Percentiles rank a stretch among this genome's conserved stretches.
Evolutionary conservation across 1,140 invertebrate genomes (phyloP).

Genomic region (Scaptodrosophila lebanonensis): DNA sequence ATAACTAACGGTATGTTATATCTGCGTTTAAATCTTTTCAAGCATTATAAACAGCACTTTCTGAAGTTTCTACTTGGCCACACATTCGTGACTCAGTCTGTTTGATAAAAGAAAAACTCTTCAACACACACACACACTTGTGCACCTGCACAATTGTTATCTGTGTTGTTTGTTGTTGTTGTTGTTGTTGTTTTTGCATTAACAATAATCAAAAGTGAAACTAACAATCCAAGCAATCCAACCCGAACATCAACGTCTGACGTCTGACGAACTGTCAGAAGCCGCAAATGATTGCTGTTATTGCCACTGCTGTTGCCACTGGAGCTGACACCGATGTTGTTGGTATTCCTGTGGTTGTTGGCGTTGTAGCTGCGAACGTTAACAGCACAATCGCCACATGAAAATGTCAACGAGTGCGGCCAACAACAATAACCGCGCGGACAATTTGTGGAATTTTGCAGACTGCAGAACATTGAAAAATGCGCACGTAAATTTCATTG

Average conservation of each 20-base stretch:
- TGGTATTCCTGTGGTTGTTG: conserved; percentile 15
- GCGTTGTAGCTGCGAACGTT: conserved; percentile 22
- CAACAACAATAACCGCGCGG: conserved; percentile 39
- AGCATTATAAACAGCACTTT: no score
- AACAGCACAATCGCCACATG: conserved; percentile 35
- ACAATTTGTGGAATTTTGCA: conserved; percentile 51
- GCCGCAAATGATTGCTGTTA: conserved; percentile 51
- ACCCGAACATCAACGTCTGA: no score
- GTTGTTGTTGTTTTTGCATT: no score
- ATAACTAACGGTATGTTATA: no score
- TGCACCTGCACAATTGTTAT: no score
- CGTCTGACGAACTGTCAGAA: conserved; percentile 65
- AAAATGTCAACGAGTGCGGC: conserved; percentile 21
- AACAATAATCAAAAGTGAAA: conserved; percentile 22
- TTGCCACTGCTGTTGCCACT: neutral
- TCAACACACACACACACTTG: no score
- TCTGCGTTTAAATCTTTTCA: no score
- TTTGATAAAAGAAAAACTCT: no score
- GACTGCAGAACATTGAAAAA: conserved; percentile 8
- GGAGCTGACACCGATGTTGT: neutral
- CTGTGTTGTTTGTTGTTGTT: no score
- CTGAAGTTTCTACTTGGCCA: no score
- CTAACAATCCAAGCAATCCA: conserved; percentile 53
- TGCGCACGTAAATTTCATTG: conserved; percentile 50
- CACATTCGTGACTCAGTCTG: no score